These are phyloP conservation scores for Sebastes trivittatus DNA, from an alignment of 2,797 vertebrate genomes.

Conservation along the genomic window DNA sequence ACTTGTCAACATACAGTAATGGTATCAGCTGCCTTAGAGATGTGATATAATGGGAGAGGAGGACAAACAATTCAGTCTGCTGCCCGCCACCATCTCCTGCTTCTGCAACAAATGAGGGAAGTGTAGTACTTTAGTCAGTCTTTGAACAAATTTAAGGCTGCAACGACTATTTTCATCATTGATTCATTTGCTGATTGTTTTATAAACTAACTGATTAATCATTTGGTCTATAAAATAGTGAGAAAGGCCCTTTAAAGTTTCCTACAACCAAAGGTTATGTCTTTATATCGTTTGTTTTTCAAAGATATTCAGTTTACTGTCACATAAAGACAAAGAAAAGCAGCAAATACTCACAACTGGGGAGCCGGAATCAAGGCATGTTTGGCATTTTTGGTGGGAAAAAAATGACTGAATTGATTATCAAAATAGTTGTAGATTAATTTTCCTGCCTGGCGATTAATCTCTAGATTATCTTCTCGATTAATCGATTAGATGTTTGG, in stretches of 20 bases:
- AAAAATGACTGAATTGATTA: background rate
- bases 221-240: background rate
- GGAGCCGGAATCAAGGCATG: background rate
- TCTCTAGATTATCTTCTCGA: background rate
- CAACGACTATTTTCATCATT: background rate
- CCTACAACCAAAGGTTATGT: too few species aligned
- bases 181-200: background rate
- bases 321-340: background rate
- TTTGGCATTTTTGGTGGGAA: background rate
- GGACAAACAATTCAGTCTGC: slow-evolving; percentile 24
- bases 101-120: background rate
- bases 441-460: background rate
- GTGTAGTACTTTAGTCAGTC: too few species aligned
- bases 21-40: slow-evolving; percentile 42
- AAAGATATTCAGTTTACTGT: background rate
- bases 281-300: background rate
- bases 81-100: background rate
- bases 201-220: background rate
- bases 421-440: background rate
- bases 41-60: slow-evolving; percentile 29
- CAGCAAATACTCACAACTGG: background rate
- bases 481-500: background rate
- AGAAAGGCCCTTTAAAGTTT: background rate
- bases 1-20: slow-evolving; percentile 42
- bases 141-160: background rate